Evolutionary conservation across 2,888 invertebrate genomes (phyloP).

Genomic region (Cephus spinipes): DNA sequence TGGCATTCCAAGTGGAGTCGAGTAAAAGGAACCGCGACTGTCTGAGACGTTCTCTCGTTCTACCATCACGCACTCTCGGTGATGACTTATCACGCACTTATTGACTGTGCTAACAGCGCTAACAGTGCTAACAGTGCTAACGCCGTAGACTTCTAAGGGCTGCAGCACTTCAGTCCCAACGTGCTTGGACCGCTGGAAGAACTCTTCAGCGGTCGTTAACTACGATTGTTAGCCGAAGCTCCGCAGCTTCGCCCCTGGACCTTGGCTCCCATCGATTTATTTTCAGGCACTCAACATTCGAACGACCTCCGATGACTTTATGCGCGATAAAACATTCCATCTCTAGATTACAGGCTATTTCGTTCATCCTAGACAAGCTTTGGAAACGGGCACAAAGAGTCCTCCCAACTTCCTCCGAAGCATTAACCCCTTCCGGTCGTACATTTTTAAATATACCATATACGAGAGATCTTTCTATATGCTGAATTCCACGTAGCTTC

Average conservation of each 20-base stretch:
- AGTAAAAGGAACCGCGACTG: slow-evolving; percentile 1
- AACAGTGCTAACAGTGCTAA: background rate
- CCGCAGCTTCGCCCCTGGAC: slow-evolving; percentile 21
- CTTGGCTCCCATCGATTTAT: slow-evolving; percentile 18
- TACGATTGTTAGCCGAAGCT: slow-evolving; percentile 32
- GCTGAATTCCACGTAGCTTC: background rate
- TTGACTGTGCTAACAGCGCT: slow-evolving; percentile 5
- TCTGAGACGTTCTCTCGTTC: background rate
- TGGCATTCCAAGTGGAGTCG: slow-evolving; percentile 2
- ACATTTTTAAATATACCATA: background rate
- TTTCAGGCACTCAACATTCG: slow-evolving; percentile 8
- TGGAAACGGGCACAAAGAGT: background rate
- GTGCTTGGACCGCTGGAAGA: slow-evolving; percentile 28
- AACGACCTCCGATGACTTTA: slow-evolving; percentile 26
- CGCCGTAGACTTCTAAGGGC: slow-evolving; percentile 27
- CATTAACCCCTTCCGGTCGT: background rate
- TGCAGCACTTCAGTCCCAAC: slow-evolving; percentile 17
- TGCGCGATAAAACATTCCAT: slow-evolving; percentile 33
- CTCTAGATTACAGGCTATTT: background rate
- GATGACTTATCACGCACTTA: slow-evolving; percentile 16
- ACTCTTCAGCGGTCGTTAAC: slow-evolving; percentile 37
- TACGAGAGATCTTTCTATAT: background rate
- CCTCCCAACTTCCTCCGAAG: background rate
- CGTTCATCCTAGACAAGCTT: background rate
- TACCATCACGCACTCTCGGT: background rate